Conservation (phyloP, 2,113 vertebrate genomes). For the Strigops habroptila region DNA sequence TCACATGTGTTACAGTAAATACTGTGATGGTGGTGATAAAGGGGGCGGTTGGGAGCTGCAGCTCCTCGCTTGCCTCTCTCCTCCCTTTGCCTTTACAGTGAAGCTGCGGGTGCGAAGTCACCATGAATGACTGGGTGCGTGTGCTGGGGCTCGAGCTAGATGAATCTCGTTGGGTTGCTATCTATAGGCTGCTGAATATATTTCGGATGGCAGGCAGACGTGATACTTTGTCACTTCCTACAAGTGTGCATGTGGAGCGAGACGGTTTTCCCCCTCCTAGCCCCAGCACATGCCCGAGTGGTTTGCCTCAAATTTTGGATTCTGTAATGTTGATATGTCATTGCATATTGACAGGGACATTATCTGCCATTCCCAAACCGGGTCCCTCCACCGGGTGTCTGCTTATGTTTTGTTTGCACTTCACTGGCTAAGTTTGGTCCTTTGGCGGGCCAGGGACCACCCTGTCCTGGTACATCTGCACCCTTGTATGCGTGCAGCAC, state of each 20-base stretch:
- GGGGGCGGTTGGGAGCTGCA: neutral
- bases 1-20: conserved; percentile 64
- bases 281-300: neutral
- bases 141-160: neutral
- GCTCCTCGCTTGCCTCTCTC: neutral
- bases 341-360: neutral
- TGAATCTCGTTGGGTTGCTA: neutral
- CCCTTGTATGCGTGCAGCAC: neutral
- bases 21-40: neutral
- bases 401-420: neutral
- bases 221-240: conserved; percentile 49
- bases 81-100: neutral
- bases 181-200: conserved; percentile 49
- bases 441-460: neutral
- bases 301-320: conserved; percentile 3
- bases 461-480: neutral
- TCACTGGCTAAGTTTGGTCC: neutral
- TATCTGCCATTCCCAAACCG: rapidly evolving
- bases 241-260: conserved; percentile 38
- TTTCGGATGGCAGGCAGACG: conserved; percentile 30
- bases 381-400: neutral
- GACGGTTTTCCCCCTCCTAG: conserved; percentile 3
- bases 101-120: neutral
- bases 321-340: neutral
- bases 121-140: neutral